Evolutionary conservation across 2,888 invertebrate genomes (phyloP).

Genomic region (Cheilosia soror): DNA sequence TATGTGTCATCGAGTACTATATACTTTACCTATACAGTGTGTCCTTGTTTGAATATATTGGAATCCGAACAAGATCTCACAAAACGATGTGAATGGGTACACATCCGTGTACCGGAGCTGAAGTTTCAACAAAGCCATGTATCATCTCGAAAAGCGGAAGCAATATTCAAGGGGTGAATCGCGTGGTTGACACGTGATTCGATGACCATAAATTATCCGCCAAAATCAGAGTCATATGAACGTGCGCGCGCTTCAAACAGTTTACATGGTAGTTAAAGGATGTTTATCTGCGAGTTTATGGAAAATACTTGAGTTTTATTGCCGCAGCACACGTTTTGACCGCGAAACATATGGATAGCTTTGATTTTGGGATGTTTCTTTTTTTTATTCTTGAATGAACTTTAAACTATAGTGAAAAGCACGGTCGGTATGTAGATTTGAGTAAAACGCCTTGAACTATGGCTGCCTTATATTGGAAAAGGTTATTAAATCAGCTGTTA

Average conservation of each 20-base stretch:
- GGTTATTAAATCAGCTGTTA: too few species aligned
- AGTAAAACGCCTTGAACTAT: too few species aligned
- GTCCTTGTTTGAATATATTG: slow-evolving; percentile 25
- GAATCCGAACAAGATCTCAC: slow-evolving; percentile 37
- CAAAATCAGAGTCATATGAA: slow-evolving; percentile 45
- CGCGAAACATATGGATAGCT: slow-evolving; percentile 43
- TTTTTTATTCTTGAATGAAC: neutral
- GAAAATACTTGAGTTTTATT: slow-evolving; percentile 69
- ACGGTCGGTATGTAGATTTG: too few species aligned
- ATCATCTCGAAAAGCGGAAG: slow-evolving; percentile 77
- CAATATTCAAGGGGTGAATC: slow-evolving; percentile 80
- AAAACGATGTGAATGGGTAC: slow-evolving; percentile 34
- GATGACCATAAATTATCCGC: slow-evolving; percentile 82
- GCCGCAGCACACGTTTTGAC: slow-evolving; percentile 59
- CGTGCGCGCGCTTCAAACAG: slow-evolving; percentile 34
- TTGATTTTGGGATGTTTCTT: neutral
- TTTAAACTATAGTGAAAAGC: too few species aligned
- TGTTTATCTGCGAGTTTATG: slow-evolving; percentile 61
- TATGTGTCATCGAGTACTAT: slow-evolving; percentile 59
- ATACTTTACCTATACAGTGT: slow-evolving; percentile 10
- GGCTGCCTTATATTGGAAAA: too few species aligned
- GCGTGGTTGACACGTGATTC: slow-evolving; percentile 84
- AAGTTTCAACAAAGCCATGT: slow-evolving; percentile 75
- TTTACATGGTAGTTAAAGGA: slow-evolving; percentile 69
- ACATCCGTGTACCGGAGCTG: slow-evolving; percentile 37